Evolutionary conservation across 2,113 vertebrate genomes (phyloP).

Genomic region (Alaudala cheleensis): DNA sequence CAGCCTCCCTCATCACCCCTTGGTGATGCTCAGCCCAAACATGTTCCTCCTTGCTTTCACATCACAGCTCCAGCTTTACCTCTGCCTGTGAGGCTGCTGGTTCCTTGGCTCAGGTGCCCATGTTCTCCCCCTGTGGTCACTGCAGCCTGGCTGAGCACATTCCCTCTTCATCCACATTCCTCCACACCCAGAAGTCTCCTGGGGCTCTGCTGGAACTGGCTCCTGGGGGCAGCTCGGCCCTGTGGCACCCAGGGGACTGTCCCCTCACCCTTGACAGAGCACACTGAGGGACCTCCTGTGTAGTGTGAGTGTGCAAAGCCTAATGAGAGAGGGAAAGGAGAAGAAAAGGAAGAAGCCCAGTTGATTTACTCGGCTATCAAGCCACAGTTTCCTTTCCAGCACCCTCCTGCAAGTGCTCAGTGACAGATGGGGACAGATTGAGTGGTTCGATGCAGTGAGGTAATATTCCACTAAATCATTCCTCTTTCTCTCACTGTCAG

Average conservation of each 20-base stretch:
- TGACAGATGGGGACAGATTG: slow-evolving; percentile 66
- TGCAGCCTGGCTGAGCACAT: neutral
- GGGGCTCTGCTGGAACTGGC: neutral
- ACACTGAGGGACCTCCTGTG: neutral
- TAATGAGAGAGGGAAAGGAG: neutral
- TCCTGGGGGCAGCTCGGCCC: accelerated
- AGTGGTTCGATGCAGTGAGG: slow-evolving; percentile 48
- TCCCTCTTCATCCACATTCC: neutral
- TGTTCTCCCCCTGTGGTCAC: neutral
- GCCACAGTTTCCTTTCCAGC: slow-evolving; percentile 31
- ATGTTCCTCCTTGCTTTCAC: neutral
- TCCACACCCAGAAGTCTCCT: neutral
- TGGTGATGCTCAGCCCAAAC: neutral
- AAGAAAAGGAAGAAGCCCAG: neutral
- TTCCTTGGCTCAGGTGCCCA: neutral
- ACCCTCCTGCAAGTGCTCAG: slow-evolving; percentile 3
- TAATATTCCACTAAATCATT: slow-evolving; percentile 64
- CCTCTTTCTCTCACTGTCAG: slow-evolving; percentile 37
- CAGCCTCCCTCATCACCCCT: neutral
- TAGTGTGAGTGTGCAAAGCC: neutral
- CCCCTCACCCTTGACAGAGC: neutral
- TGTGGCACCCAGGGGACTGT: neutral
- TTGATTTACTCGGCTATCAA: slow-evolving; percentile 38
- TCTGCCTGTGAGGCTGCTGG: neutral
- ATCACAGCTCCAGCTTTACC: neutral